Percentiles rank a stretch among this genome's conserved stretches.
Conservation (phyloP, 1,140 invertebrate genomes). For the Drosophila chauvacae region DNA sequence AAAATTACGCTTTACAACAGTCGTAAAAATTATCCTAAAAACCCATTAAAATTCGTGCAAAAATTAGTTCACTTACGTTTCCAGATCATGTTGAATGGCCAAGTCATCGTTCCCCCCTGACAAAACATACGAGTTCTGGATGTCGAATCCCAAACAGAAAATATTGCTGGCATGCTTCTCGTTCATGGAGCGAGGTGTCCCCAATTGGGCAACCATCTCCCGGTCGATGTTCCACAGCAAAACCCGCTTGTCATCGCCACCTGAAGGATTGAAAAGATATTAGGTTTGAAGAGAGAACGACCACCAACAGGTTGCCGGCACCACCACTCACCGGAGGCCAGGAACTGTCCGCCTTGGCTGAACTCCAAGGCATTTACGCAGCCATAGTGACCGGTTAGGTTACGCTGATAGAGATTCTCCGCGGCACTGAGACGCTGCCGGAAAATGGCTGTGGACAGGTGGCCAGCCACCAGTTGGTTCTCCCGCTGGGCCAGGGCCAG, state of each 20-base stretch:
- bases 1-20: not conserved
- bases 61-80: constrained; percentile 87
- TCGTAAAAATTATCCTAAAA: not conserved
- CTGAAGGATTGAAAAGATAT: constrained; percentile 85
- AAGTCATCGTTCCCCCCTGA: constrained; percentile 98
- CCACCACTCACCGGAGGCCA: constrained; percentile 91
- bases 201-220: constrained; percentile 89
- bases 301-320: constrained; percentile 65
- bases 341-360: constrained; percentile 92
- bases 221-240: constrained; percentile 94
- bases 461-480: constrained; percentile 38
- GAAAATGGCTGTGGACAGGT: constrained; percentile 85
- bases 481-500: constrained; percentile 58
- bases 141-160: constrained; percentile 95
- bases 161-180: constrained; percentile 96
- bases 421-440: constrained; percentile 87
- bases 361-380: constrained; percentile 99
- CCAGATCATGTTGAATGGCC: constrained; percentile 94
- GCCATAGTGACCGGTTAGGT: constrained; percentile 95
- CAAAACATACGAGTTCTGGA: constrained; percentile 91
- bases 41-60: not conserved
- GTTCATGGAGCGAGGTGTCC: constrained; percentile 89
- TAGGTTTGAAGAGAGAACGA: not conserved
- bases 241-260: constrained; percentile 95
- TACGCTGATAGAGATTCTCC: constrained; percentile 92